Percentiles rank a stretch among this genome's conserved stretches.
Conservation (phyloP, 2,113 vertebrate genomes). For the Dendrocopos noguchii region DNA sequence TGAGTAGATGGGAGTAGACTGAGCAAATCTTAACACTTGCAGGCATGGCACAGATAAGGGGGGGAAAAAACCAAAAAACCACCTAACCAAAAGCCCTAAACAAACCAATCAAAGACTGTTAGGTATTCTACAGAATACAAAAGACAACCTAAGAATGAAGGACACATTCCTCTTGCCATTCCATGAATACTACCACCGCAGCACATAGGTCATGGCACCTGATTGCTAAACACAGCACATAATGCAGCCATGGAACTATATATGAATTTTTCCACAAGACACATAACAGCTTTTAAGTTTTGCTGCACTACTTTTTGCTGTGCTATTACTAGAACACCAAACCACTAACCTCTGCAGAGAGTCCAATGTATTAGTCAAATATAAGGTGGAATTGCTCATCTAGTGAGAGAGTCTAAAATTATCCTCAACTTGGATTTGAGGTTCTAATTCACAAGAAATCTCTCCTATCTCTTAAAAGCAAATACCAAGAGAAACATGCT, state of each 20-base stretch:
- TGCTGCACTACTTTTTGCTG: not conserved
- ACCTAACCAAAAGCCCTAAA: too few species aligned
- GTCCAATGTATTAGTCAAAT: not conserved
- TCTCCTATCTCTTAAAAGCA: not conserved
- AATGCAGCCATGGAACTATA: not conserved
- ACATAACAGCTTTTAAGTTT: not conserved
- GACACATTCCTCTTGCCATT: not conserved
- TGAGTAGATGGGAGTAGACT: not conserved
- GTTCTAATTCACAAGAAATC: not conserved
- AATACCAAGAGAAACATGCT: not conserved
- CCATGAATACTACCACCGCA: not conserved
- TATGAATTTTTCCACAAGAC: not conserved
- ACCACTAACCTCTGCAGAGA: not conserved
- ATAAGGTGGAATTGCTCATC: not conserved
- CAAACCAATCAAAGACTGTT: not conserved
- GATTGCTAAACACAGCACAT: not conserved
- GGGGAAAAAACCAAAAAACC: too few species aligned
- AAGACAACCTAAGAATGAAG: not conserved
- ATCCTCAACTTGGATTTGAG: not conserved
- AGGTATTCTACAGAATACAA: not conserved
- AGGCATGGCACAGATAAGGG: not conserved
- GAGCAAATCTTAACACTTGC: not conserved
- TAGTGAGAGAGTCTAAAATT: not conserved
- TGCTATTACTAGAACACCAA: not conserved
- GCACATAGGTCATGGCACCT: fast-evolving